A percentile compares a stretch with the other conserved stretches of the same genome.
Conservation (phyloP, 2,113 vertebrate species). For the Miniopterus natalensis region DNA sequence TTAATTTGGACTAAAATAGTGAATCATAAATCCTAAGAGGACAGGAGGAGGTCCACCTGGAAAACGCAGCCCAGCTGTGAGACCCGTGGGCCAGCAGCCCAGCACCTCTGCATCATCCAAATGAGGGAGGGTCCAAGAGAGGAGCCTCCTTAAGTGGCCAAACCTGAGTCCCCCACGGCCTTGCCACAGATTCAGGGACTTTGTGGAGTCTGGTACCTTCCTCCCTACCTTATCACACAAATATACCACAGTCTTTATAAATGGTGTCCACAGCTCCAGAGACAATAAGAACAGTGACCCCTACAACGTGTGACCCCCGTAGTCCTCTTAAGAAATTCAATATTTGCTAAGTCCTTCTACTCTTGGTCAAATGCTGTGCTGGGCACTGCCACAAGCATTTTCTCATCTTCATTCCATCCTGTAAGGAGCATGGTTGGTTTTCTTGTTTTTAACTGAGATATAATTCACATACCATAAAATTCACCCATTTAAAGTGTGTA, state of each 20-base stretch:
- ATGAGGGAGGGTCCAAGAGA: not conserved
- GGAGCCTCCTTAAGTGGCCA: not conserved
- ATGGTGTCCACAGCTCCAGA: not conserved
- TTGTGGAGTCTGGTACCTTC: not conserved
- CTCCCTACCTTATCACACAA: not conserved
- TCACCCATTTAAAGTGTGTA: not conserved
- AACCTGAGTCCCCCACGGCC: not conserved
- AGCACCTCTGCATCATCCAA: not conserved
- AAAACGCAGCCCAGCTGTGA: not conserved
- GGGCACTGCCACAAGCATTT: not conserved
- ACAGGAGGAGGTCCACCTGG: not conserved
- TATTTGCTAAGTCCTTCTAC: not conserved
- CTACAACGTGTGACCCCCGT: not conserved
- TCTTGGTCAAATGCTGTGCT: not conserved
- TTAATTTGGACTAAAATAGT: not conserved
- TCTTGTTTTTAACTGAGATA: not conserved
- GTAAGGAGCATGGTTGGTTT: not conserved
- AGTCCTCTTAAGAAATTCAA: not conserved
- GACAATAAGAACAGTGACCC: not conserved
- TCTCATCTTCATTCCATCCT: not conserved
- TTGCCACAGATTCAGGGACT: not conserved
- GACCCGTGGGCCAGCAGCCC: not conserved
- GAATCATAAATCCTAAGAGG: not conserved
- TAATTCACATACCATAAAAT: conserved; percentile 41
- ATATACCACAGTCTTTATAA: not conserved